Percentiles rank a stretch among this genome's conserved stretches.
Conservation (phyloP, 37 sponge, comb jelly and placozoan genomes). For the Ephydatia muelleri region DNA sequence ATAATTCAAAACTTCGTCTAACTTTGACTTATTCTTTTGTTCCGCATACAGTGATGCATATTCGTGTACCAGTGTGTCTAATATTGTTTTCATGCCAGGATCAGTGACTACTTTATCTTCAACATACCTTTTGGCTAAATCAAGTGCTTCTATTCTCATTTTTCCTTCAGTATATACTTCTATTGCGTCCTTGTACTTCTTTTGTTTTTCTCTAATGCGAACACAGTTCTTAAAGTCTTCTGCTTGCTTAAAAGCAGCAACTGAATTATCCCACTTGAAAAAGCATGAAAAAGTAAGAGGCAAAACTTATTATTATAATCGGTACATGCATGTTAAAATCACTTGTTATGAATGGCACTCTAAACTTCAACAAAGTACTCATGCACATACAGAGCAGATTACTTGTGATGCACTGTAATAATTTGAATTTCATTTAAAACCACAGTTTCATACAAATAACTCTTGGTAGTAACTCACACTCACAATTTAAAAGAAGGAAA, state of each 20-base stretch:
- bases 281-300: background rate
- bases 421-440: too few species aligned
- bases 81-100: slow-evolving; percentile 7
- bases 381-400: too few species aligned
- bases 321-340: too few species aligned
- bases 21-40: background rate
- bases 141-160: slow-evolving; percentile 50
- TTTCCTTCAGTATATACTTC: background rate
- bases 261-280: slow-evolving; percentile 2
- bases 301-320: background rate
- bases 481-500: too few species aligned
- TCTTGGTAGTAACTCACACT: too few species aligned
- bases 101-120: background rate
- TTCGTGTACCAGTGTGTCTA: slow-evolving; percentile 27
- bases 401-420: too few species aligned
- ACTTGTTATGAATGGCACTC: too few species aligned
- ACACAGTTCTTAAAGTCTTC: slow-evolving; percentile 12
- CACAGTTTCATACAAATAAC: too few species aligned
- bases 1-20: background rate
- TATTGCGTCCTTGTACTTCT: slow-evolving; percentile 30
- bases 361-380: too few species aligned
- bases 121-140: slow-evolving; percentile 23
- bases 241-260: slow-evolving; percentile 8
- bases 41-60: slow-evolving; percentile 32
- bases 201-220: slow-evolving; percentile 17